These are phyloP conservation scores for Musca domestica DNA, from an alignment of 1,140 invertebrate genomes.

Conservation along the genomic window DNA sequence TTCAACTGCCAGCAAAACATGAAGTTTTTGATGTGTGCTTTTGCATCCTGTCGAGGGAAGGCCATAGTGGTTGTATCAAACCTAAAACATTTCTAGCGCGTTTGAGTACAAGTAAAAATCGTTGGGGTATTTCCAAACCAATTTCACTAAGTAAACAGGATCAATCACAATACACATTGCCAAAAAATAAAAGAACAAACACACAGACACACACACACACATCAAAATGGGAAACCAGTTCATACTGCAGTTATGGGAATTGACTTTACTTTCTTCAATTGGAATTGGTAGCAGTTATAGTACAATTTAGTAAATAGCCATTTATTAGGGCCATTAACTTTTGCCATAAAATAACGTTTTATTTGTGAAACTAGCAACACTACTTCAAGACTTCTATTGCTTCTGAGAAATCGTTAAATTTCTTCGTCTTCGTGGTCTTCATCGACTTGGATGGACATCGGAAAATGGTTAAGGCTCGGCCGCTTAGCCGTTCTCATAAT, in stretches of 20 bases:
- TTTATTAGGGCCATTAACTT: slow-evolving; percentile 22
- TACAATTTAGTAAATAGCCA: slow-evolving; percentile 18
- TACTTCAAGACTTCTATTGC: slow-evolving; percentile 18
- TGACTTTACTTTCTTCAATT: not conserved
- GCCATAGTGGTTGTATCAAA: too few species aligned
- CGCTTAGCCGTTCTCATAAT: slow-evolving; percentile 13
- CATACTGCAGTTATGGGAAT: not conserved
- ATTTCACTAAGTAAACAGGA: slow-evolving; percentile 6
- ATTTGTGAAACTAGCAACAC: slow-evolving; percentile 1
- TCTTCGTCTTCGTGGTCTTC: too few species aligned
- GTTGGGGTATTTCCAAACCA: too few species aligned
- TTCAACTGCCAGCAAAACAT: too few species aligned
- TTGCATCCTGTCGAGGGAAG: too few species aligned
- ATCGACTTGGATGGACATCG: too few species aligned
- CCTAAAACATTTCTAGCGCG: too few species aligned
- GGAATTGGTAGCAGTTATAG: slow-evolving; percentile 2
- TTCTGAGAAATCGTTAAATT: slow-evolving; percentile 14
- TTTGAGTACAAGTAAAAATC: too few species aligned
- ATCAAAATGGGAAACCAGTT: not conserved
- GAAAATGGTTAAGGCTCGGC: too few species aligned
- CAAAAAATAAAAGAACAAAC: not conserved
- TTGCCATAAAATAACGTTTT: slow-evolving; percentile 9
- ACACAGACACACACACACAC: not conserved
- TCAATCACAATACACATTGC: not conserved
- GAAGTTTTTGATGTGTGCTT: too few species aligned